Conservation (phyloP, 1,140 invertebrate genomes). For the Sarcophaga bullata region DNA sequence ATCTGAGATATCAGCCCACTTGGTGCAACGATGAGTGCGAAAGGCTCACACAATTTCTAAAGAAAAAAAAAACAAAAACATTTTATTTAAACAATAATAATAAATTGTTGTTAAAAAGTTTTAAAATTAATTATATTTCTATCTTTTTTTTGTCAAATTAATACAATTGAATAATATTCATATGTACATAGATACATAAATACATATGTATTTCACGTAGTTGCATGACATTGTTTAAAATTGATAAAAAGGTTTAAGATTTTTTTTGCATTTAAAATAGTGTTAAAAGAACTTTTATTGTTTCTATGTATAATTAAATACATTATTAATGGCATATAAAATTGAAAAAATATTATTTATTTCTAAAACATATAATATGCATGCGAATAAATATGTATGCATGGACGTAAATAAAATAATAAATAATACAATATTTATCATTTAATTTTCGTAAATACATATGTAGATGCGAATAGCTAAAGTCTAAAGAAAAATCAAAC, state of each 20-base stretch:
- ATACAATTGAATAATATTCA: not conserved
- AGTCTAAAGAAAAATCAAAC: not conserved
- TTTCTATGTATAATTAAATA: not conserved
- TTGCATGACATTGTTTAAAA: too few species aligned
- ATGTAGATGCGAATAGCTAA: too few species aligned
- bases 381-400: not conserved
- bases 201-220: too few species aligned
- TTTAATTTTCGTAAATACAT: not conserved
- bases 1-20: not conserved
- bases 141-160: not conserved
- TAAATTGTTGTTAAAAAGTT: not conserved
- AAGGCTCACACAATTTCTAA: not conserved
- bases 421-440: not conserved
- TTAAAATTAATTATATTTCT: not conserved
- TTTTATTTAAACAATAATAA: not conserved
- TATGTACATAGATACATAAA: too few species aligned
- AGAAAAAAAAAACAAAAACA: not conserved
- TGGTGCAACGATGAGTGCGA: not conserved
- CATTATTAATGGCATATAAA: constrained; percentile 6
- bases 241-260: not conserved
- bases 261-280: not conserved
- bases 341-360: not conserved
- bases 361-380: not conserved
- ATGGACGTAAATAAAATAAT: too few species aligned
- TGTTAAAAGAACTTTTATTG: constrained; percentile 27